phyloP scores from a whole-genome alignment of 2,113 vertebrate species.

The Turdus rufiventris region DNA sequence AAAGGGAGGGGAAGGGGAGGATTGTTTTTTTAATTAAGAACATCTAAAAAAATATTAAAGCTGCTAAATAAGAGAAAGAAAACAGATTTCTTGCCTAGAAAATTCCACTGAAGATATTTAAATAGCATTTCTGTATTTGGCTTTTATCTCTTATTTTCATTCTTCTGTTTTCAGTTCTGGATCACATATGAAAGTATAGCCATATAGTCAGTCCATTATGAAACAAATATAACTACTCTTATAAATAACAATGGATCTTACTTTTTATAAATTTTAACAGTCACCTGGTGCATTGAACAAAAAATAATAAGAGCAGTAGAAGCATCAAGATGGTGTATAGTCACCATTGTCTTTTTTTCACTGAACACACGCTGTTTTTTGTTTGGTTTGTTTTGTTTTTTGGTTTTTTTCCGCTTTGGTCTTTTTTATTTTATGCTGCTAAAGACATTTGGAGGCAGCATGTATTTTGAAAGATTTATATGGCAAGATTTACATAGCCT shows the following conservation, averaged over 20 bases:
- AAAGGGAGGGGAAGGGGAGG: neutral
- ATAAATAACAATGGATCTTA: neutral
- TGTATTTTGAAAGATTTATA: neutral
- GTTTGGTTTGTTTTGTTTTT: neutral
- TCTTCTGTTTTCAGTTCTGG: neutral
- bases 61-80: neutral
- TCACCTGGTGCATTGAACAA: neutral
- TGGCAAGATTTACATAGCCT: neutral
- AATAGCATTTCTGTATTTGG: constrained; percentile 45
- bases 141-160: constrained; percentile 21
- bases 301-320: neutral
- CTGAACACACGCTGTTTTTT: too few relatives aligned
- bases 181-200: constrained; percentile 11
- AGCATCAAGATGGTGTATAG: neutral
- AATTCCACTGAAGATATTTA: constrained; percentile 49
- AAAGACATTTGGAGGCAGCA: neutral
- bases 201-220: neutral
- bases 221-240: neutral
- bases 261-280: neutral
- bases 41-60: neutral
- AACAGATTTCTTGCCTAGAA: constrained; percentile 40
- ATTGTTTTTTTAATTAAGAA: neutral
- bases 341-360: neutral
- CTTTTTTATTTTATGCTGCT: neutral
- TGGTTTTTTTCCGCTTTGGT: neutral